Percentiles rank a stretch among this genome's conserved stretches.
Evolutionary conservation across 1,140 invertebrate genomes (phyloP).

Genomic region (Ooceraea biroi): DNA sequence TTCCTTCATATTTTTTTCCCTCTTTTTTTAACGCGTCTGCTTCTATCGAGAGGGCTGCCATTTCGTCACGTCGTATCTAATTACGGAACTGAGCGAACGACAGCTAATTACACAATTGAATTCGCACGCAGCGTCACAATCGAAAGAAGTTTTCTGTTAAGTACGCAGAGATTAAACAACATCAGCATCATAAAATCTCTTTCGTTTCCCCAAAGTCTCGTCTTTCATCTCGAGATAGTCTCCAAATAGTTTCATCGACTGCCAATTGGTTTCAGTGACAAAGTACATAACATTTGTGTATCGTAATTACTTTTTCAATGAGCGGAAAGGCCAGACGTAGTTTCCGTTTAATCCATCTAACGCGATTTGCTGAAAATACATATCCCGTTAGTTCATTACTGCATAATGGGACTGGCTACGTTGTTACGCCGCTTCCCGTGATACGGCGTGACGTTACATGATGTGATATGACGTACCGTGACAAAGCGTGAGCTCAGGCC

Average conservation of each 20-base stretch:
- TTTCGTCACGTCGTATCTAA: conserved; percentile 48
- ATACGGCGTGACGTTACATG: neutral
- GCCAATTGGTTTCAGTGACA: neutral
- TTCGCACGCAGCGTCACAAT: conserved; percentile 13
- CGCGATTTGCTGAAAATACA: conserved; percentile 25
- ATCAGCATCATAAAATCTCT: neutral
- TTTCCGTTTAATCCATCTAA: conserved; percentile 3
- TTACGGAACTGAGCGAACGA: conserved; percentile 50
- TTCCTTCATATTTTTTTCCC: conserved; percentile 4
- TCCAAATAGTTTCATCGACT: neutral
- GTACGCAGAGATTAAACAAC: neutral
- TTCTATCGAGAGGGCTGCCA: conserved; percentile 53
- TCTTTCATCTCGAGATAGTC: neutral
- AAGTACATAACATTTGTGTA: neutral
- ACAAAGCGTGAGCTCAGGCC: conserved; percentile 13
- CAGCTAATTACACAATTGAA: conserved; percentile 54
- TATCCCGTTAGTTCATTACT: conserved; percentile 27
- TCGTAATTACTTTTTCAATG: neutral
- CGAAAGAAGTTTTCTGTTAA: neutral
- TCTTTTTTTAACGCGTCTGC: conserved; percentile 31
- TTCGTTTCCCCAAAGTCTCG: neutral
- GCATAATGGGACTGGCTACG: neutral
- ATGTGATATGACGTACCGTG: conserved; percentile 27
- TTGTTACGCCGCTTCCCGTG: neutral
- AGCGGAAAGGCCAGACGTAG: neutral